Conservation (phyloP, 1,140 invertebrate genomes). For the Drosophila pseudoobscura region DNA sequence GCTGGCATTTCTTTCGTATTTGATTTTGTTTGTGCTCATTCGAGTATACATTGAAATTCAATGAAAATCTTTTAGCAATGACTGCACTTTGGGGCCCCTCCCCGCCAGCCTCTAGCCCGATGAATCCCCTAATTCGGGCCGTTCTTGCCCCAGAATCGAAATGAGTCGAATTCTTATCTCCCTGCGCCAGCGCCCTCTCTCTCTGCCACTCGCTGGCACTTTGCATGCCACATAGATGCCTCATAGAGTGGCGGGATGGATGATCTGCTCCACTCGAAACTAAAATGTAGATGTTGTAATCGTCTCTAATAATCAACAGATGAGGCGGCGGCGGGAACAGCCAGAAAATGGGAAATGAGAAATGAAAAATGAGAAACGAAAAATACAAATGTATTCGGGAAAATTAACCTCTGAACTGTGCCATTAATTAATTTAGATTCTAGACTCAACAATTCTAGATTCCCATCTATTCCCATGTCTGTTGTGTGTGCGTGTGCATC, state of each 20-base stretch:
- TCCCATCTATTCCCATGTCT: constrained; percentile 4
- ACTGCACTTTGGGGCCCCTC: constrained; percentile 28
- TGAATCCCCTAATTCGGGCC: constrained; percentile 20
- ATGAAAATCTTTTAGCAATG: constrained; percentile 49
- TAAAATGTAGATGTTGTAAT: constrained; percentile 72
- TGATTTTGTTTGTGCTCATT: constrained; percentile 18
- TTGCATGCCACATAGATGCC: constrained; percentile 57
- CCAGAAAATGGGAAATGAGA: constrained; percentile 18
- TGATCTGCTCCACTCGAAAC: constrained; percentile 34
- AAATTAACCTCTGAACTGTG: constrained; percentile 81
- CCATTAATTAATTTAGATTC: constrained; percentile 73
- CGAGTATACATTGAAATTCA: constrained; percentile 18
- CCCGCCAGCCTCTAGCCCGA: too few species aligned
- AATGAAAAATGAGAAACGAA: constrained; percentile 22
- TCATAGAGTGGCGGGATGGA: constrained; percentile 10
- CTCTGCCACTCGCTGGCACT: constrained; percentile 8
- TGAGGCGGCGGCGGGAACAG: background rate
- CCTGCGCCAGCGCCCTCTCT: background rate
- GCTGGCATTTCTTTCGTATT: background rate
- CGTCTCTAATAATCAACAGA: constrained; percentile 61
- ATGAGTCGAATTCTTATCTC: constrained; percentile 41
- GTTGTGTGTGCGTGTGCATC: constrained; percentile 31
- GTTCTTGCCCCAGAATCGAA: constrained; percentile 49
- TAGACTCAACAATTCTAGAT: too few species aligned
- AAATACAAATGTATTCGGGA: constrained; percentile 51